A percentile compares a stretch with the other conserved stretches of the same genome.
phyloP scores from a whole-genome alignment of 2,888 invertebrate species.

The Gastrophysa polygoni region DNA sequence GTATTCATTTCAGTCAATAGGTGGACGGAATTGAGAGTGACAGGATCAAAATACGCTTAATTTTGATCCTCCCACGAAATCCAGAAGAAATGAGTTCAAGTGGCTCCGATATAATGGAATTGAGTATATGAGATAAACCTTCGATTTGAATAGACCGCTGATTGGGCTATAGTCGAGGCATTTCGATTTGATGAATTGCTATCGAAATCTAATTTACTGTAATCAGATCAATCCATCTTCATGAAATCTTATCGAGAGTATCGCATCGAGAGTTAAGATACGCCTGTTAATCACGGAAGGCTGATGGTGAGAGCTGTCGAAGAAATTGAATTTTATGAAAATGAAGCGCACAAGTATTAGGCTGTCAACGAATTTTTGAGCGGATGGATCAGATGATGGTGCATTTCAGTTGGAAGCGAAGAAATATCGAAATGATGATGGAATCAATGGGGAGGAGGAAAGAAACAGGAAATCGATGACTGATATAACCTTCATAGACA shows the following conservation, averaged over 20 bases:
- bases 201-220: slow-evolving; percentile 16
- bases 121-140: background rate
- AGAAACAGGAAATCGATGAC: too few species aligned
- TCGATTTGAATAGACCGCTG: slow-evolving; percentile 2
- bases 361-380: background rate
- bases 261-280: background rate
- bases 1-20: too few species aligned
- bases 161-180: background rate
- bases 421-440: too few species aligned
- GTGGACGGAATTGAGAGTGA: background rate
- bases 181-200: slow-evolving; percentile 10
- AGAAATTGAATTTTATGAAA: background rate
- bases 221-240: slow-evolving; percentile 14
- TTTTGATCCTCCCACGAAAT: background rate
- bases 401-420: too few species aligned
- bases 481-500: too few species aligned
- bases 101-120: background rate
- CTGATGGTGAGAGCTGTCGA: background rate
- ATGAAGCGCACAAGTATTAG: background rate
- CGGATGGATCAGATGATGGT: background rate
- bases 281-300: background rate
- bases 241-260: background rate
- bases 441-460: too few species aligned
- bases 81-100: background rate
- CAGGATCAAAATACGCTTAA: background rate